Conservation (phyloP, 1,140 invertebrate genomes). For the Drosophila parabipectinata region DNA sequence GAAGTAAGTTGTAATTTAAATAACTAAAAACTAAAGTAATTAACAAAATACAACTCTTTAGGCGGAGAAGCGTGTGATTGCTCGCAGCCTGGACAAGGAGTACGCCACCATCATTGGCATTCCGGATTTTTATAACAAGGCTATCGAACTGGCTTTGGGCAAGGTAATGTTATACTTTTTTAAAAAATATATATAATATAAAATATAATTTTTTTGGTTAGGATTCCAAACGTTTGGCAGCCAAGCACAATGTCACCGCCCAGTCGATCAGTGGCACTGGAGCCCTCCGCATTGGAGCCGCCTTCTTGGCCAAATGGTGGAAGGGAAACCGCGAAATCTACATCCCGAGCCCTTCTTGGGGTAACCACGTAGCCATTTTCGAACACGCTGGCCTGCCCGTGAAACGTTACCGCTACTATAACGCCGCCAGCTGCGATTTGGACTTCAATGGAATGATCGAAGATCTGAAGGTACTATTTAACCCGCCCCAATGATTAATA, state of each 20-base stretch:
- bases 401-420: conserved; percentile 98
- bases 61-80: conserved; percentile 91
- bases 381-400: conserved; percentile 94
- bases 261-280: conserved; percentile 98
- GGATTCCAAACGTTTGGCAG: conserved; percentile 89
- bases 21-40: neutral
- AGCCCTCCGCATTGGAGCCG: conserved; percentile 95
- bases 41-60: conserved; percentile 67
- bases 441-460: conserved; percentile 96
- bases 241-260: conserved; percentile 88
- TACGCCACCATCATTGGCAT: conserved; percentile 97
- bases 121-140: conserved; percentile 91
- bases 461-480: conserved; percentile 92
- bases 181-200: too few relatives aligned
- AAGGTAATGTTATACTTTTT: conserved; percentile 80
- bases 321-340: conserved; percentile 94
- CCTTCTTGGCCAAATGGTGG: conserved; percentile 95
- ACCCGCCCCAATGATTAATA: neutral
- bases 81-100: conserved; percentile 95
- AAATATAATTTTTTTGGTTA: neutral
- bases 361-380: conserved; percentile 98
- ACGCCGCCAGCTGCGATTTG: conserved; percentile 97
- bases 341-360: conserved; percentile 98
- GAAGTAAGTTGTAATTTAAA: conserved; percentile 86
- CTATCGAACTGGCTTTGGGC: conserved; percentile 95